Percentiles rank a stretch among this genome's conserved stretches.
phyloP scores from a whole-genome alignment of 2,113 vertebrate species.

The Syngnathus floridae region DNA sequence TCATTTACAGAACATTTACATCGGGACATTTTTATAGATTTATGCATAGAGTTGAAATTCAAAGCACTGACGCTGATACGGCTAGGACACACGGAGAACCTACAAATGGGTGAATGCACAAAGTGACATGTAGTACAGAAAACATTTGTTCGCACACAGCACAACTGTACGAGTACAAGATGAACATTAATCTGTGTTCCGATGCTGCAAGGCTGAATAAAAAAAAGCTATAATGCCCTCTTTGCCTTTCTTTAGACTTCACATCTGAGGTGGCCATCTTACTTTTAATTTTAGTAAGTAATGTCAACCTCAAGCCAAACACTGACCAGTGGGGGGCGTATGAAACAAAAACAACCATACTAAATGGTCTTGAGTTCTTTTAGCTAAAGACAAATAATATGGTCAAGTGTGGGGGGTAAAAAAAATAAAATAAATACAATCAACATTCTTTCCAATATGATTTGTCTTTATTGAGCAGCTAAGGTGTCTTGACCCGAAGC shows the following conservation, averaged over 20 bases:
- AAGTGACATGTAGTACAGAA: neutral
- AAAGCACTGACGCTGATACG: constrained; percentile 10
- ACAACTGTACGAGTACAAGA: neutral
- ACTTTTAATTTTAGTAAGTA: too few relatives aligned
- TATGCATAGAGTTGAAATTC: constrained; percentile 8
- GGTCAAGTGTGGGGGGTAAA: neutral
- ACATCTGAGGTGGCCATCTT: too few relatives aligned
- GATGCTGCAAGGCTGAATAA: too few relatives aligned
- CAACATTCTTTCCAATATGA: neutral
- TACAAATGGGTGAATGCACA: constrained; percentile 1
- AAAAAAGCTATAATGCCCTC: too few relatives aligned
- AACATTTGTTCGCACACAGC: neutral
- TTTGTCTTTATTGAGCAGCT: constrained; percentile 3
- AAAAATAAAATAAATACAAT: neutral
- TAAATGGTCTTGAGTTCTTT: neutral
- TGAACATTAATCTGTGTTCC: neutral
- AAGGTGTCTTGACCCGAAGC: constrained; percentile 17
- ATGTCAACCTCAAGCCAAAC: too few relatives aligned
- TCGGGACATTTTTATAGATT: constrained; percentile 7
- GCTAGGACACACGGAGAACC: neutral
- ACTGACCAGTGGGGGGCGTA: too few relatives aligned
- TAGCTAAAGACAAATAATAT: neutral
- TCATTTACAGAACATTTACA: constrained; percentile 9
- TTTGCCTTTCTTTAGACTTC: too few relatives aligned
- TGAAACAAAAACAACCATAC: too few relatives aligned